These are phyloP conservation scores for Eleutherodactylus coqui DNA, from an alignment of 2,797 vertebrate genomes.

Conservation along the genomic window DNA sequence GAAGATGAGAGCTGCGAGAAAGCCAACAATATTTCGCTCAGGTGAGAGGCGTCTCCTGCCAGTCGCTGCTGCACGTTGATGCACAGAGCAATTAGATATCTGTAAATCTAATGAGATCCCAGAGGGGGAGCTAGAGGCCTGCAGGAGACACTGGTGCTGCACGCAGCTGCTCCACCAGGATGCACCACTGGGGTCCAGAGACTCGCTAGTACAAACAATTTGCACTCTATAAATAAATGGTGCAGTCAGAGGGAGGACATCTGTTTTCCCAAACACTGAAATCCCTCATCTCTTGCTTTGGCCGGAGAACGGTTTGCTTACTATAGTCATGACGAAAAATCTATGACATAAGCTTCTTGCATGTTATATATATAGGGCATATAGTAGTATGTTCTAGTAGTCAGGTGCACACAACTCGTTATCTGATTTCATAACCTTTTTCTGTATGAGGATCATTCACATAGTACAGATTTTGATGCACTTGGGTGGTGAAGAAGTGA, in stretches of 20 bases:
- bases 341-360: too few species aligned
- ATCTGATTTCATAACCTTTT: too few species aligned
- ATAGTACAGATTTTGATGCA: too few species aligned
- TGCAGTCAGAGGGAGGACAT: not conserved
- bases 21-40: slow-evolving; percentile 93
- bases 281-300: slow-evolving; percentile 11
- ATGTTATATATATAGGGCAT: not conserved
- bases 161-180: slow-evolving; percentile 1
- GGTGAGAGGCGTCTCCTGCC: slow-evolving; percentile 73
- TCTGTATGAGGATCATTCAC: too few species aligned
- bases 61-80: not conserved
- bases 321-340: not conserved
- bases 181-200: not conserved
- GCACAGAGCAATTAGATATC: slow-evolving; percentile 20
- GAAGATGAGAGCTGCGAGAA: slow-evolving; percentile 86
- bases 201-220: slow-evolving; percentile 38
- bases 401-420: too few species aligned
- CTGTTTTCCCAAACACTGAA: slow-evolving; percentile 18
- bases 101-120: slow-evolving; percentile 52
- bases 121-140: slow-evolving; percentile 52
- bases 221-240: slow-evolving; percentile 47
- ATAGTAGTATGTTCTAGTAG: not conserved
- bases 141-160: not conserved
- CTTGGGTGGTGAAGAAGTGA: too few species aligned
- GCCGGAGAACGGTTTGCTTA: not conserved